Percentiles rank a stretch among this genome's conserved stretches.
These are phyloP conservation scores for Cinclus mexicanus DNA, from an alignment of 2,113 vertebrate species.

Conservation along the genomic window DNA sequence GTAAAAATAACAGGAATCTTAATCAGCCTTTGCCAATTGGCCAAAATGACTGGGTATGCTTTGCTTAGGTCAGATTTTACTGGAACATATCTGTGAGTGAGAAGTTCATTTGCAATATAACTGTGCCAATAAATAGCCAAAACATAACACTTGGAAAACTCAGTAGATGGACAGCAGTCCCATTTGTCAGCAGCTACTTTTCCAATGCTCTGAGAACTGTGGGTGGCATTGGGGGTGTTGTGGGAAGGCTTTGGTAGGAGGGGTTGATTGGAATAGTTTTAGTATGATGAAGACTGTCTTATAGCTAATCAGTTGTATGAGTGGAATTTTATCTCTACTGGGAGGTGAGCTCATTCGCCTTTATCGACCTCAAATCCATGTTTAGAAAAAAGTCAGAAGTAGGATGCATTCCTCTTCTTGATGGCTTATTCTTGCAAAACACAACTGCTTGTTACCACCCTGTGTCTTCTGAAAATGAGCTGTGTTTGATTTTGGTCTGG, in stretches of 20 bases:
- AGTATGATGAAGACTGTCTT: constrained; percentile 25
- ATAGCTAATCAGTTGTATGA: constrained; percentile 38
- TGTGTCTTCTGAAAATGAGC: constrained; percentile 12
- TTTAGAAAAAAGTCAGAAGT: constrained; percentile 42
- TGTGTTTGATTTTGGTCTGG: constrained; percentile 2
- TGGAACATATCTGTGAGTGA: background rate
- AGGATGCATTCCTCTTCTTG: constrained; percentile 3
- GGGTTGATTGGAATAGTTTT: constrained; percentile 7
- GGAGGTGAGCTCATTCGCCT: constrained; percentile 47
- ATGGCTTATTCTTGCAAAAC: background rate
- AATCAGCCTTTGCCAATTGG: constrained; percentile 5
- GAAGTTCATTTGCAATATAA: constrained; percentile 18
- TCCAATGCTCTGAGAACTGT: background rate
- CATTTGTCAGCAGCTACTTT: constrained; percentile 13
- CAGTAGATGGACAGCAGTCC: background rate
- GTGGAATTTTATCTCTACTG: constrained; percentile 65
- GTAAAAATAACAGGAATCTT: constrained; percentile 35
- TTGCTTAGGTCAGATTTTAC: constrained; percentile 33
- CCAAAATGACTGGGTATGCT: background rate
- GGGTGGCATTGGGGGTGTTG: background rate
- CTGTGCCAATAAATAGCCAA: constrained; percentile 31
- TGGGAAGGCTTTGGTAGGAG: background rate
- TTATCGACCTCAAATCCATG: constrained; percentile 34
- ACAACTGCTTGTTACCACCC: constrained; percentile 29
- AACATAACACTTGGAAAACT: constrained; percentile 40